Base-by-base conservation (phyloP, 1,140 invertebrate genomes). In the Maniola jurtina region DNA sequence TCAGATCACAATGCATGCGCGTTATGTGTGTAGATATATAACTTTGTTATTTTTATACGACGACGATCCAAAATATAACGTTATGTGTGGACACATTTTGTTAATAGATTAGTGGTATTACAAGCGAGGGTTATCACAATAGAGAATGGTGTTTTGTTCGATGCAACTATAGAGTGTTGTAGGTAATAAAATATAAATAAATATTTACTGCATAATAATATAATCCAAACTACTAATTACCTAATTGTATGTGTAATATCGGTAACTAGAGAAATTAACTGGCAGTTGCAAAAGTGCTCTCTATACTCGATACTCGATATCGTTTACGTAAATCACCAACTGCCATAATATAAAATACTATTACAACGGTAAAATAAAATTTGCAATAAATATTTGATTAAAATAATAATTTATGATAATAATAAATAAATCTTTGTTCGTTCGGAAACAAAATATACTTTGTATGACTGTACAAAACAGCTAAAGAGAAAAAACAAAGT, bases 71-170 rank as follows among this genome's bases (percentile, higher is more conserved):
- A 48, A 60, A 65, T 52, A 66, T 52, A 40, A 57, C 64, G 72
- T 64, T 68, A 73, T 71, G 69, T 70, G 67, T 66, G 71, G 73
- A 69, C 68, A 79, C 70, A 76, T 75, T 75, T 77, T 84, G 70
- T 75, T 68, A 90, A 87, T 88, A 74, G 61, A 91, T 91, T 91
- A 90, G 90, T 91, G 79, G 55, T 87, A 88, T 91, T 91, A 91
- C 89, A 91, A 91, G 90, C 90, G 86, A 88, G 81, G 88, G 88
- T 86, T 88, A 88, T 84, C 76, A 88, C 79, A 85, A 84, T 75
- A 80, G 79, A 80, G 68, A 56, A 57, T 67, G 61, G 64, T 61
- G 59, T 68, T 70, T 40, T 64, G 48, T 52, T 61, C 57, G 15
- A 25, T 66, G 57, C 15, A 15, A 66, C 34, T 64, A 68, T 61